Percentiles rank a stretch among this genome's conserved stretches.
Conservation (phyloP, 2,888 invertebrate genomes). For the Augochlorella aurata region DNA sequence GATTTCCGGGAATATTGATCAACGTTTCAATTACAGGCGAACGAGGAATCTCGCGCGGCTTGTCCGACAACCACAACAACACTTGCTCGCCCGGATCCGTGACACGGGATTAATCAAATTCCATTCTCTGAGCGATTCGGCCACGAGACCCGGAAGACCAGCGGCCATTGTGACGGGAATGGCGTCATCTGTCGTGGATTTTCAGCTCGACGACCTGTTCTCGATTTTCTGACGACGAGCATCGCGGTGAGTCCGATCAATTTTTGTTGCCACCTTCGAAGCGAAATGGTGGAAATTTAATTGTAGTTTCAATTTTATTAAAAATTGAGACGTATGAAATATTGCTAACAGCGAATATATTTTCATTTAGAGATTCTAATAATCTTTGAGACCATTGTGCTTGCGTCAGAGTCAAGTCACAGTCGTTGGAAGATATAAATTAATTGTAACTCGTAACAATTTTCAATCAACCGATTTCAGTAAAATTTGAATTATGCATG, state of each 20-base stretch:
- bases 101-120: conserved; percentile 18
- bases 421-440: too few species aligned
- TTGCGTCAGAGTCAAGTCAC: too few species aligned
- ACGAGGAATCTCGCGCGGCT: conserved; percentile 32
- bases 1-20: conserved; percentile 63
- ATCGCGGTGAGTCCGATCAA: not conserved
- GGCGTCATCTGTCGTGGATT: not conserved
- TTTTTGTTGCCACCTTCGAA: not conserved
- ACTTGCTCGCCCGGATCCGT: conserved; percentile 25
- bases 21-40: conserved; percentile 46
- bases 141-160: conserved; percentile 31
- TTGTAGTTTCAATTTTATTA: too few species aligned
- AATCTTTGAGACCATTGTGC: too few species aligned
- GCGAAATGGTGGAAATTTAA: too few species aligned
- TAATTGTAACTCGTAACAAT: too few species aligned
- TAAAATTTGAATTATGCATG: too few species aligned
- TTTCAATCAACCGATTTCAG: too few species aligned
- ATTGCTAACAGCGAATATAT: too few species aligned
- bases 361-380: too few species aligned
- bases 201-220: not conserved
- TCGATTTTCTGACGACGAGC: not conserved
- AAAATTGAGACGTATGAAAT: too few species aligned
- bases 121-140: not conserved
- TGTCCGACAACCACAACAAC: conserved; percentile 56
- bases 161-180: not conserved